Percentiles rank a stretch among this genome's conserved stretches.
Conservation (phyloP, 2,113 vertebrate genomes). For the Jacana jacana region DNA sequence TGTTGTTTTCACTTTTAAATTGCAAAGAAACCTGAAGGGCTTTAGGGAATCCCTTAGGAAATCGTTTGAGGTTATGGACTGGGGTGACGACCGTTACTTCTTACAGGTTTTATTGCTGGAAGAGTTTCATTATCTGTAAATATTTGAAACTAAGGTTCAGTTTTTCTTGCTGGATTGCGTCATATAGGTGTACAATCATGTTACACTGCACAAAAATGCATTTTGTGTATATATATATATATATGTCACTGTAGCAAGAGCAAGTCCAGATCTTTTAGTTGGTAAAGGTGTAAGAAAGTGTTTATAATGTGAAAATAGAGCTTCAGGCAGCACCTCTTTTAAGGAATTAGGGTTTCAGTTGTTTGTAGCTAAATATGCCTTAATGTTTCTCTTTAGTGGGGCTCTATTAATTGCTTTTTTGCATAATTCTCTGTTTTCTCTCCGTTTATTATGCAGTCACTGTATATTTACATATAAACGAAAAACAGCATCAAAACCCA, state of each 20-base stretch:
- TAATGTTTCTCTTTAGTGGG: neutral
- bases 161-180: neutral
- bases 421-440: neutral
- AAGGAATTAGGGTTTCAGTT: neutral
- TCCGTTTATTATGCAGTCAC: neutral
- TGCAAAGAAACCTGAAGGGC: neutral
- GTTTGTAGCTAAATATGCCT: neutral
- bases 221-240: neutral
- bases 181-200: neutral
- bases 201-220: neutral
- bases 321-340: neutral
- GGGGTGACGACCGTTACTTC: neutral
- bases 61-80: neutral
- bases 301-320: neutral
- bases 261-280: neutral
- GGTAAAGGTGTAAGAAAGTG: neutral
- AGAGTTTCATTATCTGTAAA: neutral
- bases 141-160: neutral
- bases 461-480: neutral
- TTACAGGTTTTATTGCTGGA: neutral
- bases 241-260: neutral
- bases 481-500: neutral
- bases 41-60: neutral
- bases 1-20: neutral
- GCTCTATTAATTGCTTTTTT: neutral